Conservation (phyloP, 2,888 invertebrate species). For the Merodon equestris region DNA sequence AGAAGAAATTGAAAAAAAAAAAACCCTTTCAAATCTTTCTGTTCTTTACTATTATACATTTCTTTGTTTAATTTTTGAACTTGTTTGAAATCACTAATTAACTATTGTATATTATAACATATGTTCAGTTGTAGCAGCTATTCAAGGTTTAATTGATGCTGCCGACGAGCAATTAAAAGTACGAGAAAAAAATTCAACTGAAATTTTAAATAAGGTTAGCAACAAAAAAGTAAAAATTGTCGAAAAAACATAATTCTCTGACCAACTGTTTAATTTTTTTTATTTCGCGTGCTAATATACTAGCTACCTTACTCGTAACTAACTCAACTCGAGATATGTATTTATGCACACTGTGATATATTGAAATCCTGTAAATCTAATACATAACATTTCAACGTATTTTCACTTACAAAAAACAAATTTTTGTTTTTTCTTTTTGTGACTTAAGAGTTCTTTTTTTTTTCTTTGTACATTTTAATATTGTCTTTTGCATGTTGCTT, state of each 20-base stretch:
- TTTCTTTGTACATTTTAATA: slow-evolving; percentile 17
- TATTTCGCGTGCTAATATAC: slow-evolving; percentile 39
- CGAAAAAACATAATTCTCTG: slow-evolving; percentile 28
- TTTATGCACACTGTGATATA: slow-evolving; percentile 39
- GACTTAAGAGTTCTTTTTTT: slow-evolving; percentile 3
- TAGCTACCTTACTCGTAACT: slow-evolving; percentile 15
- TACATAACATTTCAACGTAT: slow-evolving; percentile 2
- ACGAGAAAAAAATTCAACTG: slow-evolving; percentile 77
- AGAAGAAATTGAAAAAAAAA: too few relatives aligned
- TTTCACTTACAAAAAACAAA: slow-evolving; percentile 6
- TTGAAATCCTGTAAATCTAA: slow-evolving; percentile 18
- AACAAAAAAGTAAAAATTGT: slow-evolving; percentile 29
- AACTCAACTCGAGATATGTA: background rate
- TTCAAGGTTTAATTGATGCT: slow-evolving; percentile 80
- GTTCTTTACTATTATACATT: slow-evolving; percentile 11
- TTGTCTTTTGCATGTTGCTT: too few relatives aligned
- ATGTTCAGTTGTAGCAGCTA: slow-evolving; percentile 78
- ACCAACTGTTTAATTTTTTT: slow-evolving; percentile 35
- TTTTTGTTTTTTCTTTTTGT: slow-evolving; percentile 1
- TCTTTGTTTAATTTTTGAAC: slow-evolving; percentile 29
- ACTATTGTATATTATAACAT: slow-evolving; percentile 53
- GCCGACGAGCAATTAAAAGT: slow-evolving; percentile 79
- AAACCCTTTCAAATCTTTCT: too few relatives aligned
- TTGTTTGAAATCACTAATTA: slow-evolving; percentile 23
- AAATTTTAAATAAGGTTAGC: slow-evolving; percentile 78